Percentiles rank a stretch among this genome's conserved stretches.
Conservation (phyloP, 2,888 invertebrate species). For the Hirtodrosophila histrioides region DNA sequence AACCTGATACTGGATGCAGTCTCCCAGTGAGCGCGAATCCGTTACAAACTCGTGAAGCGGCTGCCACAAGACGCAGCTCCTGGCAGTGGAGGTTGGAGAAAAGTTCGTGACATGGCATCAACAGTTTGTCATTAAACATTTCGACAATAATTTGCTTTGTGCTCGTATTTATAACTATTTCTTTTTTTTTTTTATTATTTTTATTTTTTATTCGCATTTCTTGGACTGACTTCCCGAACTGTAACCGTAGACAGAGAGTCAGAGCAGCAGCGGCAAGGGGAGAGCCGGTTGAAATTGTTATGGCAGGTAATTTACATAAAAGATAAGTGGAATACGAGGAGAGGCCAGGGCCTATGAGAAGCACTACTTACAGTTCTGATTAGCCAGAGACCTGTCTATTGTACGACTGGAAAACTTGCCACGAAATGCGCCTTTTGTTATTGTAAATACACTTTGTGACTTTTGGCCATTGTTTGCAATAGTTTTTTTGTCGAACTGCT, state of each 20-base stretch:
- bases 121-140: slow-evolving; percentile 84
- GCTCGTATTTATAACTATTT: slow-evolving; percentile 51
- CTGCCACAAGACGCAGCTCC: slow-evolving; percentile 43
- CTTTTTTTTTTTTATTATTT: slow-evolving; percentile 6
- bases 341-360: not conserved
- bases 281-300: slow-evolving; percentile 59
- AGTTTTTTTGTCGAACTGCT: slow-evolving; percentile 44
- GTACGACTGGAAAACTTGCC: slow-evolving; percentile 54
- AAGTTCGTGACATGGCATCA: slow-evolving; percentile 84
- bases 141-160: slow-evolving; percentile 83
- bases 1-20: slow-evolving; percentile 49
- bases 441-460: slow-evolving; percentile 59
- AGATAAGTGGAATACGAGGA: slow-evolving; percentile 66
- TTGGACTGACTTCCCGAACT: slow-evolving; percentile 62
- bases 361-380: slow-evolving; percentile 76
- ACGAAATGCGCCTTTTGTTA: slow-evolving; percentile 68
- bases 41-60: slow-evolving; percentile 82
- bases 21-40: slow-evolving; percentile 50
- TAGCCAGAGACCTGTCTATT: slow-evolving; percentile 73
- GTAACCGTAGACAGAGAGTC: slow-evolving; percentile 55
- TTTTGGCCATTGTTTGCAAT: slow-evolving; percentile 38
- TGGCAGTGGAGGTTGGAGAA: slow-evolving; percentile 23
- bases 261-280: slow-evolving; percentile 1
- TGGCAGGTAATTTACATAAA: slow-evolving; percentile 78
- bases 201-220: slow-evolving; percentile 52